These are phyloP conservation scores for Fratercula arctica DNA, from an alignment of 2,797 vertebrate genomes.

Conservation along the genomic window DNA sequence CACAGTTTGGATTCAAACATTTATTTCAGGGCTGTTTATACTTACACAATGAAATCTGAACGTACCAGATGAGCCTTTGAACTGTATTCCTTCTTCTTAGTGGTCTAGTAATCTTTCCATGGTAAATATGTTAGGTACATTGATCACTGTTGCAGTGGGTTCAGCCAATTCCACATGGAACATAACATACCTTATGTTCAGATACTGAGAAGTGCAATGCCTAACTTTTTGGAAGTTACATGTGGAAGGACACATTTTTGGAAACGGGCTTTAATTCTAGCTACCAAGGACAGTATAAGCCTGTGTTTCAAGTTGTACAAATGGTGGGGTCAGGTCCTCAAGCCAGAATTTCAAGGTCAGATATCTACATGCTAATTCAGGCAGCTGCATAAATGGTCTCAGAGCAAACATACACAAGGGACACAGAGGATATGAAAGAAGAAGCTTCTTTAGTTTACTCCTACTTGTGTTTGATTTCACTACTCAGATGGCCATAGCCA, in stretches of 20 bases:
- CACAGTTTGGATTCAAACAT: not conserved
- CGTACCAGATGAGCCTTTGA: slow-evolving; percentile 43
- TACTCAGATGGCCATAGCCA: not conserved
- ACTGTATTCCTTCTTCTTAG: slow-evolving; percentile 40
- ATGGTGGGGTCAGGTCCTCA: not conserved
- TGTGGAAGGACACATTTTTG: not conserved
- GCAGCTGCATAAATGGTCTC: not conserved
- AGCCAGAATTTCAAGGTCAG: not conserved
- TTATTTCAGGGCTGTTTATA: not conserved
- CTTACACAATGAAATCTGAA: slow-evolving; percentile 4
- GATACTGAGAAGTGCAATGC: not conserved
- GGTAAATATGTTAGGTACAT: slow-evolving; percentile 17
- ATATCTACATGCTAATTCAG: not conserved
- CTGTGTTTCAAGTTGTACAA: not conserved
- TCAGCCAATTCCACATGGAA: slow-evolving; percentile 17
- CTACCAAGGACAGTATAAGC: not conserved
- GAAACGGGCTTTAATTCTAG: not conserved
- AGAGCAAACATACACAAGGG: not conserved
- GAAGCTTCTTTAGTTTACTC: not conserved
- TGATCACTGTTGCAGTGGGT: not conserved
- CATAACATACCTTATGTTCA: not conserved
- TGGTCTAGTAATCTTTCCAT: slow-evolving; percentile 45
- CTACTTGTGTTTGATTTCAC: not conserved
- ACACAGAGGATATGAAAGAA: not conserved
- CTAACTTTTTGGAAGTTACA: not conserved